Evolutionary conservation across 1,140 invertebrate species (phyloP), one percentile per base, ranked within the genome.

Genomic region (Probaryconus sp.): DNA sequence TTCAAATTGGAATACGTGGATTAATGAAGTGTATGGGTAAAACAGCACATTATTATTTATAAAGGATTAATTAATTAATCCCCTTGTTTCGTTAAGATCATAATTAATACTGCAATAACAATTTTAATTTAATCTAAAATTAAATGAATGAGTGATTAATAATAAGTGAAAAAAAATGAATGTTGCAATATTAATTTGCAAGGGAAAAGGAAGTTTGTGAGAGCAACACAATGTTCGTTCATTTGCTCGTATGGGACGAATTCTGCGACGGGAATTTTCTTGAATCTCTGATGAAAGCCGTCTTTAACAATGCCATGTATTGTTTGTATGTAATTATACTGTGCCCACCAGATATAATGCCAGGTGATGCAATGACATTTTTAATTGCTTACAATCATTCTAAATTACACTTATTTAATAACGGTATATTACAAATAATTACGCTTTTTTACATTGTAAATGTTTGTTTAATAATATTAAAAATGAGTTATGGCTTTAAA

Each of bases 191-290:
- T 51, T 40, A 33, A 48, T 56, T 56, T 18, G 37, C 33, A 5
- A 70, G 56, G 18, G 42, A 55, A 13, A 77, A 79, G 64, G 79
- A 87, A 38, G 47, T 88, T 48, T 88, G 81, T 18, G 69, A 88
- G 14, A 79, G 87, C 10, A 90, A 90, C 60, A 88, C 89, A 0
- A 76, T 91, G 24, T 91, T 90, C 77, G 73, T 91, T 20, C 90
- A 91, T 68, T 76, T 90, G 30, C 71, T 90, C 2, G 88, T 87
- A 10, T 91, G 87, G 87, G 86, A 89, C 33, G 33, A 68, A 0
- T 56, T 65, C n/a, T 90, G 89, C 74, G 80, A 60, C 1, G 81
- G 83, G 2, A 79, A 85, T 1, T 88, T 89, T 31, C 83, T 91
- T 9, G 86, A 88, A 71, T 83, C 77, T 7, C 81, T 91, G 17